Evolutionary conservation across 2,113 vertebrate genomes (phyloP).

Genomic region (Pristiophorus japonicus): DNA sequence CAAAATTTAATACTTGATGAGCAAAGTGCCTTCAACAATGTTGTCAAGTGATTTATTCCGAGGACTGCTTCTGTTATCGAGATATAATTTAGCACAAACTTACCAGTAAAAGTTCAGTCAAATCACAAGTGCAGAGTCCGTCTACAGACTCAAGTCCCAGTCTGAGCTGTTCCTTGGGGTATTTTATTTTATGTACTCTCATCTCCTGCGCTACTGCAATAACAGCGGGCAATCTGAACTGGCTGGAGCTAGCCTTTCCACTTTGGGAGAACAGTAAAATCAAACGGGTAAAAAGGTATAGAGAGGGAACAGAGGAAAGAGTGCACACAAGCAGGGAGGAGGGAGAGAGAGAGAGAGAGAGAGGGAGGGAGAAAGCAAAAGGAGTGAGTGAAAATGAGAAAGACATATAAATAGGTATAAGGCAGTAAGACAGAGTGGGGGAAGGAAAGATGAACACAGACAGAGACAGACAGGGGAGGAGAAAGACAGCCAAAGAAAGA

Average conservation of each 20-base stretch:
- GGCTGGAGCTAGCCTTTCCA: neutral
- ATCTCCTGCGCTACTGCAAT: neutral
- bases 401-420: neutral
- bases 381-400: too few species aligned
- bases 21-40: neutral
- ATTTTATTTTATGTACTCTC: neutral
- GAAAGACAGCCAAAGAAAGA: neutral
- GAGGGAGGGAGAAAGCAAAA: neutral
- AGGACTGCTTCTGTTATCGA: neutral
- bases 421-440: neutral
- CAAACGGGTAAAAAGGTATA: neutral
- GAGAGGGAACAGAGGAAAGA: neutral
- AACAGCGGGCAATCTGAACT: neutral
- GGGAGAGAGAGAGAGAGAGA: neutral
- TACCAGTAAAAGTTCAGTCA: neutral
- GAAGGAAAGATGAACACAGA: neutral
- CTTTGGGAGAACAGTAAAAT: neutral
- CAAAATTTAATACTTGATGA: neutral
- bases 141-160: neutral
- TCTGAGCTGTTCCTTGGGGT: neutral
- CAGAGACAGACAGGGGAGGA: too few species aligned
- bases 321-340: neutral
- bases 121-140: neutral
- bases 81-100: neutral
- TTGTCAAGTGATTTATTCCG: neutral